Percentiles rank a stretch among this genome's conserved stretches.
Evolutionary conservation across 2,888 invertebrate species (phyloP).

Genomic region (Pherbina coryleti): DNA sequence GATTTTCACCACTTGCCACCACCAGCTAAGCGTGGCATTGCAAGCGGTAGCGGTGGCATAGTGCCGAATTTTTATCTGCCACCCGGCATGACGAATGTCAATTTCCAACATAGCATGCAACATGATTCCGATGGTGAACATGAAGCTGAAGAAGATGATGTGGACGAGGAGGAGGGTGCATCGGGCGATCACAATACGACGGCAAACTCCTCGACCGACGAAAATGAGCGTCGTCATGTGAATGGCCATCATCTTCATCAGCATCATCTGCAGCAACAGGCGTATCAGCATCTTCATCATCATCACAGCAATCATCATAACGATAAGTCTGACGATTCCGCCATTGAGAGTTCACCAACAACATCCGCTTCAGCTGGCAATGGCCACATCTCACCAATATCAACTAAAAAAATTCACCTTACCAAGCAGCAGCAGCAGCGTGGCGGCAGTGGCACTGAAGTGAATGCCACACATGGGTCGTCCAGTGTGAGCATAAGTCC

Average conservation of each 20-base stretch:
- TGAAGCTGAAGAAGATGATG: slow-evolving; percentile 25
- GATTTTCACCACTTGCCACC: slow-evolving; percentile 73
- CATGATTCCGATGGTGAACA: slow-evolving; percentile 54
- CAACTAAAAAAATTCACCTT: slow-evolving; percentile 59
- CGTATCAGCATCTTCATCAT: slow-evolving; percentile 36
- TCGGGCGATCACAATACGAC: slow-evolving; percentile 52
- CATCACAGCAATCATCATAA: slow-evolving; percentile 40
- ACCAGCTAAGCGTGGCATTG: slow-evolving; percentile 72
- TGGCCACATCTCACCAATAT: slow-evolving; percentile 56
- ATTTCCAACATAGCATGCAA: slow-evolving; percentile 42
- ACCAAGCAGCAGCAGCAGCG: slow-evolving; percentile 48
- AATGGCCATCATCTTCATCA: slow-evolving; percentile 54
- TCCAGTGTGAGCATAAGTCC: slow-evolving; percentile 39
- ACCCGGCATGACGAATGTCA: slow-evolving; percentile 54
- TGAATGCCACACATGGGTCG: neutral
- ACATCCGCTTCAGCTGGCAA: slow-evolving; percentile 51
- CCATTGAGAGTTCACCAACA: slow-evolving; percentile 64
- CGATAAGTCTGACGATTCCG: slow-evolving; percentile 64
- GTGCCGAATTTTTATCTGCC: slow-evolving; percentile 61
- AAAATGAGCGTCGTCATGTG: slow-evolving; percentile 52
- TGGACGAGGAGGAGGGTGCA: slow-evolving; percentile 44
- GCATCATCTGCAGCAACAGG: slow-evolving; percentile 43
- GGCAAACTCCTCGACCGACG: slow-evolving; percentile 54
- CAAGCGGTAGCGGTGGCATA: slow-evolving; percentile 50
- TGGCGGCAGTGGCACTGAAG: neutral